Evolutionary conservation across 2,113 vertebrate genomes (phyloP), one percentile per base, ranked within the genome.

Genomic region (Coregonus clupeaformis): DNA sequence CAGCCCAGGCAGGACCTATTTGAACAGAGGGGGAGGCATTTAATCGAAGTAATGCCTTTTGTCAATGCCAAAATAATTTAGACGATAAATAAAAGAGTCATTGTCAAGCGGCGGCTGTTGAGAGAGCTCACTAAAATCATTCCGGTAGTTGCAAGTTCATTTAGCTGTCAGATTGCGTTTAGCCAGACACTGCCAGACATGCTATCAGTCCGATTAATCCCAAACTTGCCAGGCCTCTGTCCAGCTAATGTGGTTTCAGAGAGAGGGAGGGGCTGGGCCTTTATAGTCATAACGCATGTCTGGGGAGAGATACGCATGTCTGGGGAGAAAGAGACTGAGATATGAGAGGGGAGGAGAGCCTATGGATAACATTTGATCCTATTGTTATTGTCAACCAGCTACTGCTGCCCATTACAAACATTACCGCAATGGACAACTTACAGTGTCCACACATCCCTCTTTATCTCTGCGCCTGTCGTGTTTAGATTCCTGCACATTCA

Each of bases 1-100:
- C 80, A 82, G 71, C 36, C 74, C 45, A 12, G 36, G 20, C 29
- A 71, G 59, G 57, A 59, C 79, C 75, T 72, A 75, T 77, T 69
- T 80, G 78, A 77, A 68, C 63, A 59, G 57, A 62, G 62, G 70
- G 70, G 76, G 42, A 68, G 74, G 72, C 74, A 74, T 80, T 79
- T 85, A 84, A 75, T 82, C 68, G 55, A 69, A 76, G 71, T 84
- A 86, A 86, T 83, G 84, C 64, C 63, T 73, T 86, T 83, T 82
- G 75, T 80, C 81, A 80, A 73, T 77, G 79, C 72, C 13, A 55
- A 77, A 83, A 86, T 75, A 70, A 18, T 83, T 83, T 79, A 77
- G 74, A 62, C 25, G 42, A 81, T 75, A 83, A 83, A 83, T 73
- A 75, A 64, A 74, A 71, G 78, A 73, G 79, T 77, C 72, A 79